These are phyloP conservation scores for Dryobotodes eremita DNA, from an alignment of 2,888 invertebrate genomes.

Conservation along the genomic window DNA sequence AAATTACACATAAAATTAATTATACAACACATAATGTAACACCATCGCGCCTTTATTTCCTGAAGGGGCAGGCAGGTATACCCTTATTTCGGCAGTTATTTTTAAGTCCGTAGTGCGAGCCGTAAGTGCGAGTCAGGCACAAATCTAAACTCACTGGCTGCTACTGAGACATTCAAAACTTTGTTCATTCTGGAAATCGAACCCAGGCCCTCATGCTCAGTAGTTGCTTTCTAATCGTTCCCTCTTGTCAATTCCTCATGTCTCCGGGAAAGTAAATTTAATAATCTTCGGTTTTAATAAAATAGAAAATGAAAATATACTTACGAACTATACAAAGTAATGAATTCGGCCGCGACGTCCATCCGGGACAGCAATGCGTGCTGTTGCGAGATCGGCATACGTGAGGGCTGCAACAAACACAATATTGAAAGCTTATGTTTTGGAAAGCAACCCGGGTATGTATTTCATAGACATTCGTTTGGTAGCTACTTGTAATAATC, in stretches of 20 bases:
- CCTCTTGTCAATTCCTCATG: not conserved
- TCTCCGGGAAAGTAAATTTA: not conserved
- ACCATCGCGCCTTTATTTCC: too few relatives aligned
- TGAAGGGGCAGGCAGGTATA: not conserved
- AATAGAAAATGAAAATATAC: slow-evolving; percentile 80
- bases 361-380: slow-evolving; percentile 96
- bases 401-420: slow-evolving; percentile 93
- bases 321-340: slow-evolving; percentile 96
- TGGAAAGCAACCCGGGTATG: not conserved
- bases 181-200: not conserved
- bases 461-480: too few relatives aligned
- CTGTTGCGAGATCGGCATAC: slow-evolving; percentile 94
- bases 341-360: slow-evolving; percentile 94
- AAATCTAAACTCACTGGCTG: not conserved
- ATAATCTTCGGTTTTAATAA: not conserved
- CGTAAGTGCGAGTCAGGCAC: not conserved
- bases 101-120: not conserved
- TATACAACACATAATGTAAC: not conserved
- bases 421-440: not conserved
- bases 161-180: not conserved
- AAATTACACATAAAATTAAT: slow-evolving; percentile 24
- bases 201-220: not conserved
- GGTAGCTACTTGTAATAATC: too few relatives aligned
- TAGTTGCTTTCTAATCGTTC: not conserved
- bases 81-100: too few relatives aligned